These are phyloP conservation scores for Rhodeus uyekii DNA, from an alignment of 2,797 vertebrate species.

Conservation along the genomic window DNA sequence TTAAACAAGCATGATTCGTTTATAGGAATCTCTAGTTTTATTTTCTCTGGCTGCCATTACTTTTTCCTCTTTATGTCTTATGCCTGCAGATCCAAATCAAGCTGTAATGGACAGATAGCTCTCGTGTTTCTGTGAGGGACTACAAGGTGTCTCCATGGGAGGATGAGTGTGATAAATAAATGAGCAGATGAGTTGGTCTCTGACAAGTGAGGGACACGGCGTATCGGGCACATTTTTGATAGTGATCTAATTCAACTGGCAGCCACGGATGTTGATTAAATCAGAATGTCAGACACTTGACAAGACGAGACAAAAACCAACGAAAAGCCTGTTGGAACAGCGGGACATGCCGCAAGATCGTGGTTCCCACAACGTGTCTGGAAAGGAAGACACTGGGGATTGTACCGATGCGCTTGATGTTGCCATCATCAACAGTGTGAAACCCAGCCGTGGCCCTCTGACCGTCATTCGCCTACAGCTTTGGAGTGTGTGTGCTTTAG, in stretches of 20 bases:
- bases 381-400: slow-evolving; percentile 31
- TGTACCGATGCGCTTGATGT: background rate
- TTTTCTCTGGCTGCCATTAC: slow-evolving; percentile 57
- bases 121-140: slow-evolving; percentile 59
- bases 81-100: slow-evolving; percentile 68
- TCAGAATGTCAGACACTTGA: slow-evolving; percentile 84
- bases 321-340: slow-evolving; percentile 79
- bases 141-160: slow-evolving; percentile 64
- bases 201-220: slow-evolving; percentile 81
- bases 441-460: background rate
- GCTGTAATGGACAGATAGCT: slow-evolving; percentile 64
- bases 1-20: background rate
- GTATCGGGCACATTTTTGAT: slow-evolving; percentile 82
- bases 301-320: slow-evolving; percentile 78
- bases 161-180: slow-evolving; percentile 75
- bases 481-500: background rate
- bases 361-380: slow-evolving; percentile 42
- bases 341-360: slow-evolving; percentile 62
- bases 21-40: slow-evolving; percentile 60
- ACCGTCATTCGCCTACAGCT: background rate
- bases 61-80: slow-evolving; percentile 64
- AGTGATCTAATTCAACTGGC: slow-evolving; percentile 85
- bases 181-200: slow-evolving; percentile 77
- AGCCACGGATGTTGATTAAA: slow-evolving; percentile 83
- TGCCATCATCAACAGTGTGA: background rate